Evolutionary conservation across 2,888 invertebrate species (phyloP), one percentile per base, ranked within the genome.

Genomic region (Eurytoma adleriae): DNA sequence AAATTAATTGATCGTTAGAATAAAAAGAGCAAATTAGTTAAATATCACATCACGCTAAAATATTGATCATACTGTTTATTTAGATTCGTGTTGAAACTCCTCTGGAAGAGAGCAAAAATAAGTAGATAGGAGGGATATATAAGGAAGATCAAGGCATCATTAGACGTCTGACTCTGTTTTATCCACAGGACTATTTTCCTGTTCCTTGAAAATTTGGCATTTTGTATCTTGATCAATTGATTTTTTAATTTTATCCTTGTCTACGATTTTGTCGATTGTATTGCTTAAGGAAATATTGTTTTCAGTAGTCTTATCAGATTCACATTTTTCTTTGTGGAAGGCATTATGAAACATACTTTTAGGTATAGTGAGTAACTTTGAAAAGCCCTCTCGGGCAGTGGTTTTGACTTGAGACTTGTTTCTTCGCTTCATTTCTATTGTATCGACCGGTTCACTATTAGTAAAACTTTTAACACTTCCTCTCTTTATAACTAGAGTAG

Each of bases 401-500:
- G 70, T 69, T 30, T 77, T 79, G 0, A 75, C 72, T 18, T 57
- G 77, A 40, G 48, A 4, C 27, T 87, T 88, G 14, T 86, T 85
- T 13, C 85, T 84, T 2, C 84, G 78, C 52, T 79, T 85, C 7
- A 69, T 79, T 0, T 83, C 84, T 71, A 85, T 83, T 69, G 85
- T 86, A 54, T 82, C 85, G 0, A 83, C 79, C 3, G 80, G 77
- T 2, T 86, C 85, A 40, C 86, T 85, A 69, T 86, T 88, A 3
- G 87, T 86, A 57, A 90, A 86, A 3, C 87, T 87, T 68, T 88
- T 89, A 18, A 90, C 71, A 2, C 86, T 86, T 24, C 92, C 92
- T 14, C 92, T 92, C 86, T 92, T 92, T 72, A 92, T 89, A 3
- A 92, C 91, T 67, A 91, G 85, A 48, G 89, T 93, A 82, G 91